A percentile compares a stretch with the other conserved stretches of the same genome.
phyloP scores from a whole-genome alignment of 2,113 vertebrate species.

The Brachypteracias leptosomus region DNA sequence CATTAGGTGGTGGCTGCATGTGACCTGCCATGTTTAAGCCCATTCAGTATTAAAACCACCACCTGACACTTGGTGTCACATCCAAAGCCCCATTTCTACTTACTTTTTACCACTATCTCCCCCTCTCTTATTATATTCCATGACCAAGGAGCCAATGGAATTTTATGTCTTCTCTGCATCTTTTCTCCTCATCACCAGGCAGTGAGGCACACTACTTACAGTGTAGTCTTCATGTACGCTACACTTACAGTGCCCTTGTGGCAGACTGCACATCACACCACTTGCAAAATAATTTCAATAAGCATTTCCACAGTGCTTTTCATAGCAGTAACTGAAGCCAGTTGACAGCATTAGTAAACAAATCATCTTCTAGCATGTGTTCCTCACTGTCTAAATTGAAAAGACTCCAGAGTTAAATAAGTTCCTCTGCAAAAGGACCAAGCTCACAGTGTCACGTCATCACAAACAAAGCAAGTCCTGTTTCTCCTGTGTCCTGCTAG shows the following conservation, averaged over 20 bases:
- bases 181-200: neutral
- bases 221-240: neutral
- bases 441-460: neutral
- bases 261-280: neutral
- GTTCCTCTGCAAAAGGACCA: neutral
- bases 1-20: neutral
- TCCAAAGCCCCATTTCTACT: neutral
- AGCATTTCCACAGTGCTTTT: neutral
- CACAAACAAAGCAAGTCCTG: neutral
- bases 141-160: neutral
- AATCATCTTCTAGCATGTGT: accelerated
- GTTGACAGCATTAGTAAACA: neutral
- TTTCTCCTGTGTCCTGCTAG: neutral
- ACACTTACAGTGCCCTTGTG: neutral
- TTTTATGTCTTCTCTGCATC: neutral
- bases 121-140: neutral
- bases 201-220: neutral
- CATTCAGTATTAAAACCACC: neutral
- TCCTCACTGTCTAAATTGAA: neutral
- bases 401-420: neutral
- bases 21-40: neutral
- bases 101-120: neutral
- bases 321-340: neutral
- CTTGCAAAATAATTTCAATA: neutral
- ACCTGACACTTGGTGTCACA: accelerated